Evolutionary conservation across 2,797 vertebrate genomes (phyloP), one percentile per base, ranked within the genome.

Genomic region (Nannoperca obscura): DNA sequence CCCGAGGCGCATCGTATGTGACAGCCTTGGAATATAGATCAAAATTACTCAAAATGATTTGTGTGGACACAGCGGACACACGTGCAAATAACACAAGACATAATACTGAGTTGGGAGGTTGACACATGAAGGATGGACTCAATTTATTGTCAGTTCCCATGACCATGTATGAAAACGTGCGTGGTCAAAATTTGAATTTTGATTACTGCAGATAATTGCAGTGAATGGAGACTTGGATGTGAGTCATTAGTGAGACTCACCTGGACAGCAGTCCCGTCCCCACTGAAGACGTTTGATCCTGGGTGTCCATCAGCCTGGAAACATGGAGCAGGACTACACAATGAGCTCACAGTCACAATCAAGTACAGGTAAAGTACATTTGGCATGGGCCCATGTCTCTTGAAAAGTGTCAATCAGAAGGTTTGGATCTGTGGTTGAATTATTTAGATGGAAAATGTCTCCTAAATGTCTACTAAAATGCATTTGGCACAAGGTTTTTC

Each of bases 231-330:
- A 60, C n/a, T 1, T 44, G 6, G 46, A 32, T n/a, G 9, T 22
- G 15, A 68, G 9, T 34, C 22, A 12, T 30, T 5, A 4, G 6
- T 14, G 20, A 65, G 50, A 3, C 0, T 94, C 94, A 97, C 96
- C 96, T 96, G 86, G 95, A 91, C 84, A 94, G 82, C 7, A 93
- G 91, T 63, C 93, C 92, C 17, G 83, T 86, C 78, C 91, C 77
- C 0, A 61, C 76, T 71, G 83, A 86, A 38, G 94, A 88, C 2
- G 30, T 30, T 24, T 69, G 62, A 60, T 81, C 70, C 30, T 71
- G 40, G 22, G 55, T 54, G 38, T 86, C 80, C 85, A 82, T 83
- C 62, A 27, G 49, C 24, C 81, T 86, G 80, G 49, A 52, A 47
- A 82, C 24, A 55, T 4, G 53, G 36, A 52, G 1, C 1, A 36